Percentiles rank a stretch among this genome's conserved stretches.
Conservation (phyloP, 2,888 invertebrate species). For the Griposia aprilina region DNA sequence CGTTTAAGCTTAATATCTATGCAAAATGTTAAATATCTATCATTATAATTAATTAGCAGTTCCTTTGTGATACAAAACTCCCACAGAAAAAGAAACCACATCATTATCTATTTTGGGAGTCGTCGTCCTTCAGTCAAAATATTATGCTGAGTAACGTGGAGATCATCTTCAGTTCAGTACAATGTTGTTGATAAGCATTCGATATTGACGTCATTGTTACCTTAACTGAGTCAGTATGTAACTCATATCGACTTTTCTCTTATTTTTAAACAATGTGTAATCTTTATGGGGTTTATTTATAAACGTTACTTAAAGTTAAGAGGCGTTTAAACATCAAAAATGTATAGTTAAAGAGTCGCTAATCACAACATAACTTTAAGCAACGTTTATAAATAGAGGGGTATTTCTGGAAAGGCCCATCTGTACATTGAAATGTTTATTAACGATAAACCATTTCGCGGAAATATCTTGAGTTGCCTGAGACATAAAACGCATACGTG, state of each 20-base stretch:
- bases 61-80: constrained; percentile 17
- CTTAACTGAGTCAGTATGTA: constrained; percentile 20
- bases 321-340: too few species aligned
- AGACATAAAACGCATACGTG: constrained; percentile 5
- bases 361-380: too few species aligned
- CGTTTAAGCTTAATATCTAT: constrained; percentile 12
- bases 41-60: constrained; percentile 27
- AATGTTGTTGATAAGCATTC: constrained; percentile 32
- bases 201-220: constrained; percentile 39
- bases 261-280: constrained; percentile 17
- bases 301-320: too few species aligned
- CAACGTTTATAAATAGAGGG: too few species aligned
- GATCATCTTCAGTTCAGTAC: constrained; percentile 24
- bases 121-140: constrained; percentile 21
- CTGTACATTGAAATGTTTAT: constrained; percentile 5
- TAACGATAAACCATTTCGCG: constrained; percentile 23
- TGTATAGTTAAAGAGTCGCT: too few species aligned
- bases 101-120: constrained; percentile 30
- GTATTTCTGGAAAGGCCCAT: background rate
- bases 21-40: constrained; percentile 8
- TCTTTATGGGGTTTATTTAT: background rate
- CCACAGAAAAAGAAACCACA: constrained; percentile 17
- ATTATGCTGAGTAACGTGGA: constrained; percentile 24
- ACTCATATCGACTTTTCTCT: constrained; percentile 25
- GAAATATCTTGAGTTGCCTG: background rate